Percentiles rank a stretch among this genome's conserved stretches.
phyloP scores from a whole-genome alignment of 1,140 invertebrate species.

The Nylanderia fulva region DNA sequence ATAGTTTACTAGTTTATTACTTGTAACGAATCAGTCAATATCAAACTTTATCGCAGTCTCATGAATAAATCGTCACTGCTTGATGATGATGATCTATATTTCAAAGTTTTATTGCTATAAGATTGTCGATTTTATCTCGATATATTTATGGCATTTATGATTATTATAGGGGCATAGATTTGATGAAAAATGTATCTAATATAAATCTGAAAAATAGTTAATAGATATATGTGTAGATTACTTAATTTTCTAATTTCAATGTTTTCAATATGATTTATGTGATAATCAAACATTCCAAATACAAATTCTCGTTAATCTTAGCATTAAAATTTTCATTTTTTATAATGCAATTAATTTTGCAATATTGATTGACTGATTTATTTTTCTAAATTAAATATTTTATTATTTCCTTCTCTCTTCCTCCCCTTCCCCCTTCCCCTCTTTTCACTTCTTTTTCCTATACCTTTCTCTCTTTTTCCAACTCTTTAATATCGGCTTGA shows the following conservation, averaged over 20 bases:
- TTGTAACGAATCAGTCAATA: neutral
- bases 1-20: neutral
- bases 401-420: too few relatives aligned
- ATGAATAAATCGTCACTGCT: neutral
- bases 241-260: too few relatives aligned
- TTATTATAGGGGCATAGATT: constrained; percentile 21
- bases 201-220: too few relatives aligned
- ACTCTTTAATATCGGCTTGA: constrained; percentile 28
- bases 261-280: neutral
- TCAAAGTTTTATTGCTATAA: neutral
- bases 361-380: too few relatives aligned
- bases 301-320: constrained; percentile 17
- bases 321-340: neutral
- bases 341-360: neutral
- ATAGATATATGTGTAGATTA: too few relatives aligned
- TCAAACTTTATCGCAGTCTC: neutral
- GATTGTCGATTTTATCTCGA: constrained; percentile 23
- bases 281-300: constrained; percentile 23
- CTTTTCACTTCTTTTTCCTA: neutral
- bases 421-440: neutral
- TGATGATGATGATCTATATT: neutral
- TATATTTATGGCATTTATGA: constrained; percentile 38
- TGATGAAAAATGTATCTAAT: too few relatives aligned
- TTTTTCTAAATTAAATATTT: neutral
- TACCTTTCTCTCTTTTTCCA: neutral